Percentiles rank a stretch among this genome's conserved stretches.
Evolutionary conservation across 2,797 vertebrate genomes (phyloP).

Genomic region (Esox masquinongy): DNA sequence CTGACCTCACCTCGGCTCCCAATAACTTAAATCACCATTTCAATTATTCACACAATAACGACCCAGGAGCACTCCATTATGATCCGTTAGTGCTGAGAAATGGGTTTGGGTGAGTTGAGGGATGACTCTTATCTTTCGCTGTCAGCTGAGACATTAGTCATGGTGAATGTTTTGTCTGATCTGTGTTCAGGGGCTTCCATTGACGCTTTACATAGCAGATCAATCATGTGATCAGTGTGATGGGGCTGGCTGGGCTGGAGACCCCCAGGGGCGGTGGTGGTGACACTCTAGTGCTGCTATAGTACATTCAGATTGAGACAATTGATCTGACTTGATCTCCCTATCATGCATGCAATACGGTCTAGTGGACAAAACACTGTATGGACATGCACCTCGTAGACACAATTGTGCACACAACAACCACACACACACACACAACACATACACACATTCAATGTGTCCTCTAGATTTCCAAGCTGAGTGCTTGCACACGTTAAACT

Average conservation of each 20-base stretch:
- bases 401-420: neutral
- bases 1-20: conserved; percentile 69
- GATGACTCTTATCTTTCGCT: conserved; percentile 98
- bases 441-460: neutral
- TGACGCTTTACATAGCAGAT: conserved; percentile 95
- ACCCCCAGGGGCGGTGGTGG: conserved; percentile 71
- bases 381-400: neutral
- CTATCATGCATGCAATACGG: neutral
- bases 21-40: conserved; percentile 76
- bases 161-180: conserved; percentile 84
- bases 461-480: conserved; percentile 53
- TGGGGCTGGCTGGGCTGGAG: conserved; percentile 73
- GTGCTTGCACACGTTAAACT: conserved; percentile 16
- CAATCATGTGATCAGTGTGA: conserved; percentile 88
- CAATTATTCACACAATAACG: conserved; percentile 92
- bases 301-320: conserved; percentile 3
- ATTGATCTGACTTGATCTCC: conserved; percentile 3
- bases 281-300: conserved; percentile 49
- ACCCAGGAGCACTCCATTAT: conserved; percentile 94
- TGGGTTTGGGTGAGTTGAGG: conserved; percentile 90
- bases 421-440: neutral
- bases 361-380: too few species aligned
- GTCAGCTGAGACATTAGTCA: conserved; percentile 96
- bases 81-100: conserved; percentile 98
- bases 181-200: conserved; percentile 88